Evolutionary conservation across 2,888 invertebrate species (phyloP).

Genomic region (Sphecodes monilicornis): DNA sequence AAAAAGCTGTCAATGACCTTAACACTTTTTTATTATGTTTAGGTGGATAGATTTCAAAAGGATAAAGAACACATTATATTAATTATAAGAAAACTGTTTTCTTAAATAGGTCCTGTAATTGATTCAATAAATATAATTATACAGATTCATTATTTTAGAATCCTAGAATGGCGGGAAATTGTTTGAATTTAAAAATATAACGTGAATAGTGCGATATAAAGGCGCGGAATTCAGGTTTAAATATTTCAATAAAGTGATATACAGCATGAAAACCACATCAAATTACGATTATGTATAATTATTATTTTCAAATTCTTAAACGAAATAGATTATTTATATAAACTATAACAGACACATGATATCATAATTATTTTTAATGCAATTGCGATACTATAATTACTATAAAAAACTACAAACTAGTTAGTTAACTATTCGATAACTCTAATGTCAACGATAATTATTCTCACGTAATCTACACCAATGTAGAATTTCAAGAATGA

Average conservation of each 20-base stretch:
- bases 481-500: background rate
- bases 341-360: background rate
- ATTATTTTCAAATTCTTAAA: background rate
- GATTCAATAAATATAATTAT: background rate
- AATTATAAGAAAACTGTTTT: background rate
- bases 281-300: background rate
- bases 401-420: background rate
- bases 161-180: background rate
- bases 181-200: background rate
- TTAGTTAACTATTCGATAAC: background rate
- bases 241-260: background rate
- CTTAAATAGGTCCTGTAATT: background rate
- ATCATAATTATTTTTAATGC: background rate
- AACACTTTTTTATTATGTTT: background rate
- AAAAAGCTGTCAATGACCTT: background rate
- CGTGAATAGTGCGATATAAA: no score
- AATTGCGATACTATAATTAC: background rate
- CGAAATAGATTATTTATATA: background rate
- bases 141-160: background rate
- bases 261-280: background rate
- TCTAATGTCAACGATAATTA: background rate
- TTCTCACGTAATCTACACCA: background rate
- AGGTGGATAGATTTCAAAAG: background rate
- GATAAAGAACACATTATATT: background rate
- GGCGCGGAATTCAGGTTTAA: no score